These are phyloP conservation scores for Nomada fabriciana DNA, from an alignment of 2,888 invertebrate species.

Conservation along the genomic window DNA sequence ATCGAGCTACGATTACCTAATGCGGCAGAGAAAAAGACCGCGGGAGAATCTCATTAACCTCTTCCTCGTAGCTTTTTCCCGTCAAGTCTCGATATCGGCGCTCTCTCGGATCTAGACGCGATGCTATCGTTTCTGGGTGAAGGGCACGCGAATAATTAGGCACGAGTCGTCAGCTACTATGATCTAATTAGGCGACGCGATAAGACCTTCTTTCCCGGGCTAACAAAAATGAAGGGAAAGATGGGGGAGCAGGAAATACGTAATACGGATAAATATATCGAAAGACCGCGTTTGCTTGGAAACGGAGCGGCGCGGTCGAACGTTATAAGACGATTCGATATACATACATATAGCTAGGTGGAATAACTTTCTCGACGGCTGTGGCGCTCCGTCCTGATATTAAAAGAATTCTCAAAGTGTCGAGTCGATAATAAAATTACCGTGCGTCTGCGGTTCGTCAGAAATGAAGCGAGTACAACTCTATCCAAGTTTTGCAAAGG, in stretches of 20 bases:
- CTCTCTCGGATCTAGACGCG: conserved; percentile 17
- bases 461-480: conserved; percentile 48
- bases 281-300: conserved; percentile 21
- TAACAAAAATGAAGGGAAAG: not conserved
- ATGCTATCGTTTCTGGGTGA: conserved; percentile 64
- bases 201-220: not conserved
- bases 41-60: conserved; percentile 40
- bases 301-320: conserved; percentile 1
- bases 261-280: conserved; percentile 26
- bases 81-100: conserved; percentile 30
- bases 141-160: conserved; percentile 53
- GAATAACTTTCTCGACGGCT: conserved; percentile 19
- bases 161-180: conserved; percentile 7
- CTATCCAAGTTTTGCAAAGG: conserved; percentile 48
- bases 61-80: conserved; percentile 18
- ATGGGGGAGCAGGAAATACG: not conserved
- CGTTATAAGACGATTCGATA: conserved; percentile 15
- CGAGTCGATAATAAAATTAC: conserved; percentile 45
- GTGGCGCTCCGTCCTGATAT: conserved; percentile 18
- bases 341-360: not conserved
- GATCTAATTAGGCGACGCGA: conserved; percentile 13
- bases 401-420: conserved; percentile 34
- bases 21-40: conserved; percentile 38
- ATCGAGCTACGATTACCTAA: conserved; percentile 52
- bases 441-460: conserved; percentile 34